Conservation (phyloP, 2,888 invertebrate species). For the Pollenia labialis region DNA sequence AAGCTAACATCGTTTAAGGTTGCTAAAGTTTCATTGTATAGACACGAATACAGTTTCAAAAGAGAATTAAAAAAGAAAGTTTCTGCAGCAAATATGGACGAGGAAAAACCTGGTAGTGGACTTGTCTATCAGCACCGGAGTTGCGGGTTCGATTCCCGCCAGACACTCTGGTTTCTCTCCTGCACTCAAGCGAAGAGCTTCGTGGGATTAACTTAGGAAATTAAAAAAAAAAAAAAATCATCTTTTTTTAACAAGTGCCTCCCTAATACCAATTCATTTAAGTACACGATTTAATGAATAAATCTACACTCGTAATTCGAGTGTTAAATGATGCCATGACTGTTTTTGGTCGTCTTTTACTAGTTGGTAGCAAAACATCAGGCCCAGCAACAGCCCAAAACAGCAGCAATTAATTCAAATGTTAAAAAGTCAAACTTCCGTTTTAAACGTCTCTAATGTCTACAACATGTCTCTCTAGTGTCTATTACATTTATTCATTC, state of each 20-base stretch:
- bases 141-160: too few species aligned
- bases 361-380: conserved; percentile 51
- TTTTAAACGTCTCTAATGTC: conserved; percentile 57
- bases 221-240: too few species aligned
- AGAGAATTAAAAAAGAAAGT: too few species aligned
- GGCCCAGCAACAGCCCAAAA: conserved; percentile 19
- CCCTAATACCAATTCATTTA: conserved; percentile 44
- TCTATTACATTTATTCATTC: conserved; percentile 42
- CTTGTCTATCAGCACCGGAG: too few species aligned
- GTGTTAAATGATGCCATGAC: conserved; percentile 60
- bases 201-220: too few species aligned
- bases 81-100: too few species aligned
- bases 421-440: conserved; percentile 77
- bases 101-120: too few species aligned
- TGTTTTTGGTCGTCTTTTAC: conserved; percentile 8
- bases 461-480: conserved; percentile 40
- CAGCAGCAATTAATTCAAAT: conserved; percentile 82
- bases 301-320: conserved; percentile 40
- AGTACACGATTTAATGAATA: conserved; percentile 53
- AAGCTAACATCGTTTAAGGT: too few species aligned
- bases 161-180: too few species aligned
- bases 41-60: too few species aligned
- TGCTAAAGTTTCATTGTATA: too few species aligned
- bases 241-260: not conserved
- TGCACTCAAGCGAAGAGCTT: too few species aligned